A percentile compares a stretch with the other conserved stretches of the same genome.
Conservation (phyloP, 2,888 invertebrate genomes). For the Amorpha juglandis region DNA sequence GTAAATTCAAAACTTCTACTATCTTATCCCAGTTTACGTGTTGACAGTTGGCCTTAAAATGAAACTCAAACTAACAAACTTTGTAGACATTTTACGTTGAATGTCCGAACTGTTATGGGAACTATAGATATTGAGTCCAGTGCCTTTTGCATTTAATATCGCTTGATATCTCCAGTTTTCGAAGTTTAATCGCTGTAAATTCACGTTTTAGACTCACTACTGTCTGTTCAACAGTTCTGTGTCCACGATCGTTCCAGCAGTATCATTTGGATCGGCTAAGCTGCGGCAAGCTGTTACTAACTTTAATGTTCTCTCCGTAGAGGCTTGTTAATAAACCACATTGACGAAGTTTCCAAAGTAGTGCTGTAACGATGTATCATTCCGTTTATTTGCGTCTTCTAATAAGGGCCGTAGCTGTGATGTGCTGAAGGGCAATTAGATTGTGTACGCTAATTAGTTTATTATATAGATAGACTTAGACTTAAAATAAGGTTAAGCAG, state of each 20-base stretch:
- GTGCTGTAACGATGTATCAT: background rate
- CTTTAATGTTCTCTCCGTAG: conserved; percentile 36
- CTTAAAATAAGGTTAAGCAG: too few relatives aligned
- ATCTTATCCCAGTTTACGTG: conserved; percentile 33
- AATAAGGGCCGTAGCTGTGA: too few relatives aligned
- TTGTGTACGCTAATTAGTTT: too few relatives aligned
- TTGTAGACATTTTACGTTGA: background rate
- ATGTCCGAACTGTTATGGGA: background rate
- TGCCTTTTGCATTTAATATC: background rate
- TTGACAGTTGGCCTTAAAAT: conserved; percentile 32
- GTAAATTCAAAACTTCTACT: conserved; percentile 46
- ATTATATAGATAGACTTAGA: too few relatives aligned
- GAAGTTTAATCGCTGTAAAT: conserved; percentile 44
- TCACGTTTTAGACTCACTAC: conserved; percentile 42
- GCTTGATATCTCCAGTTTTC: background rate
- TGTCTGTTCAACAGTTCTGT: conserved; percentile 44
- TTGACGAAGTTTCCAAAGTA: conserved; percentile 29
- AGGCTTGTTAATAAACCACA: conserved; percentile 46
- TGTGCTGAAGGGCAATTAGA: too few relatives aligned
- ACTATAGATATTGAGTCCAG: background rate
- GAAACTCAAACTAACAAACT: conserved; percentile 1
- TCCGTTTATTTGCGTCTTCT: background rate
- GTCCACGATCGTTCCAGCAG: conserved; percentile 34
- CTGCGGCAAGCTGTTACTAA: conserved; percentile 41
- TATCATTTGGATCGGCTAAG: conserved; percentile 45